A percentile compares a stretch with the other conserved stretches of the same genome.
phyloP scores from a whole-genome alignment of 2,113 vertebrate species.

The Sinocyclocheilus rhinocerous region DNA sequence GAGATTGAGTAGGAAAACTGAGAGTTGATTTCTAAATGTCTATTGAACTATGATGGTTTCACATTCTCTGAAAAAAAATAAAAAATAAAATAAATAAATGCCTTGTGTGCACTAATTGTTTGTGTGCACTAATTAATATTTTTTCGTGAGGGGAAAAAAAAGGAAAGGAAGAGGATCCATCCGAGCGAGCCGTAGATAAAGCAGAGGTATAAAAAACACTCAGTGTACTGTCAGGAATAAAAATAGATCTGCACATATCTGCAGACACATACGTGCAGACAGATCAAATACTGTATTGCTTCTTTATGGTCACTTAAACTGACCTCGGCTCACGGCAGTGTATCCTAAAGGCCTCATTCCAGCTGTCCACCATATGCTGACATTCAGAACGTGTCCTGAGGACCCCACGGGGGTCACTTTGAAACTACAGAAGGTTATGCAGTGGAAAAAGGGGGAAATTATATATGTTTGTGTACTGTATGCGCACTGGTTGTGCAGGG shows the following conservation, averaged over 20 bases:
- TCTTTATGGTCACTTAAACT: slow-evolving; percentile 33
- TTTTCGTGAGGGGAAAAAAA: neutral
- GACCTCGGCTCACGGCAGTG: slow-evolving; percentile 22
- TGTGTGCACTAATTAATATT: too few relatives aligned
- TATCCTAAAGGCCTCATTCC: slow-evolving; percentile 37
- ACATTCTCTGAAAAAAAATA: neutral
- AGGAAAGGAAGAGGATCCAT: slow-evolving; percentile 32
- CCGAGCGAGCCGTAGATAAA: slow-evolving; percentile 21
- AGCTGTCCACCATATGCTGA: slow-evolving; percentile 40
- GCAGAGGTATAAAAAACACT: slow-evolving; percentile 9
- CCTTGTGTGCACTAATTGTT: neutral
- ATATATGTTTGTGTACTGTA: slow-evolving; percentile 8
- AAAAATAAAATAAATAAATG: neutral
- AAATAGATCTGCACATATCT: slow-evolving; percentile 24
- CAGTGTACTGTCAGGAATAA: slow-evolving; percentile 7
- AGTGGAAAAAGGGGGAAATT: slow-evolving; percentile 8
- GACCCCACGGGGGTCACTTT: slow-evolving; percentile 21
- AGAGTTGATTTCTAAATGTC: too few relatives aligned
- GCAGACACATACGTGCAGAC: slow-evolving; percentile 13
- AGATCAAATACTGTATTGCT: slow-evolving; percentile 24
- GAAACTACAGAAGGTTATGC: slow-evolving; percentile 35
- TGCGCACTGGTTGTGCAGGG: slow-evolving; percentile 8
- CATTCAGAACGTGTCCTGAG: slow-evolving; percentile 34
- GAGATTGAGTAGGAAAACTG: too few relatives aligned
- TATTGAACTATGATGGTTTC: neutral